Evolutionary conservation across 2,888 invertebrate species (phyloP), one percentile per base, ranked within the genome.

Genomic region (Germaria angustata): DNA sequence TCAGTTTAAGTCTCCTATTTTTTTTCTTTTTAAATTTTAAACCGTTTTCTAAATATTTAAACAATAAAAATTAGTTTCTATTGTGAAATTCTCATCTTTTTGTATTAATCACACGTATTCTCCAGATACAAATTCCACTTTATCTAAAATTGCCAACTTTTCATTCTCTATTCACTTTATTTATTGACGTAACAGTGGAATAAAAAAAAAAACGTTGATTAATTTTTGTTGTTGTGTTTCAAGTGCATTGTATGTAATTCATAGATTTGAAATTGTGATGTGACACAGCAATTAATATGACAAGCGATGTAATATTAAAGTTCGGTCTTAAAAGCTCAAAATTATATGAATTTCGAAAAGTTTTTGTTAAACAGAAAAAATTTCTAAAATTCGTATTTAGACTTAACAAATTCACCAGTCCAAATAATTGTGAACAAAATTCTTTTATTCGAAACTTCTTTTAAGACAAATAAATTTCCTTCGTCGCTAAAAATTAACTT

Each of bases 191-290:
- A 59, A 76, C 22, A 49, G 46, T 22, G 15, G 8, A 44, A 44
- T 22, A 32, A n/a, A 55, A 34, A 36, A 28, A 53, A 41, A 41
- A 34, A 32, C 39, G n/a, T 34, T 11, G 20, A 13, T 57, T n/a
- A 24, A 65, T n/a, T 51, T 65, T 55, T 59, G 15, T 46, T 51
- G 28, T 53, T 51, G 36, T 36, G 24, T 22, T 28, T 53, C 41
- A 68, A 59, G 66, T 76, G 57, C 57, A 39, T 49, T 28, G 6
- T 28, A 6, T 59, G 36, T 28, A 59, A 59, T 66, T 59, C 71
- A 76, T 65, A 76, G 66, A 72, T 39, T 59, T 71, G 9, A 44
- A 66, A 76, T 59, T 80, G 69, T 36, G 36, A 66, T 59, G 69
- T 80, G 65, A 69, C 75, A 80, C 75, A 75, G 22, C 22, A n/a